Evolutionary conservation across 2,113 vertebrate genomes (phyloP), one percentile per base, ranked within the genome.

Genomic region (Conger conger): DNA sequence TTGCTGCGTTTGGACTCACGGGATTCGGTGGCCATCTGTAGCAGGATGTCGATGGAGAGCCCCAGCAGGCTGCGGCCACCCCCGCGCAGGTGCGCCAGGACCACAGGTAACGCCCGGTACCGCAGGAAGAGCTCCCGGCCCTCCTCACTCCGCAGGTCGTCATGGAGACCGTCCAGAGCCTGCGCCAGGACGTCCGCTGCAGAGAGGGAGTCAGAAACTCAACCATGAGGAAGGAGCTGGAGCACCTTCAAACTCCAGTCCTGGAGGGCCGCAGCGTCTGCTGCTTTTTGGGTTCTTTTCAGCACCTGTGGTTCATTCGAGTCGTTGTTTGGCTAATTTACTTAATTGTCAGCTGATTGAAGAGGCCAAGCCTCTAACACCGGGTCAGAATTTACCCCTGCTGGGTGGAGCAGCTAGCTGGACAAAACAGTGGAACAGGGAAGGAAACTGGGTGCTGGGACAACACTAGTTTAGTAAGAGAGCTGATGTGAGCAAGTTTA

Each of bases 141-240:
- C 88, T 98, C 95, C 86, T 96, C 96, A 7, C 90, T 93, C 92
- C 92, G 94, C 90, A 99, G 91, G 79, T 97, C 95, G n/a, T 87
- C 0, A 0, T 88, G 92, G 82, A 98, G 94, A 20, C 93, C 91
- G 87, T 95, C 94, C 89, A 97, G 94, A 0, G 94, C 95, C 84
- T 96, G 96, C 86, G 96, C 95, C 92, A 97, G 84, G 42, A 96
- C 93, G 89, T 98, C 96, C 84, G 94, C 97, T 97, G 90, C 20
- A 38, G 54, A 63, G 33, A 82, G 2, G 84, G n/a, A 53, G 37
- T 9, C n/a, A 45, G 23, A 81, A 38, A 45, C 36, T n/a, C 18
- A 53, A 42, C 40, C 40, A 9, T 1, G 45, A 9, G 45, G 8
- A 50, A 50, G 45, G 7, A 50, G 45, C 1, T 8, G 15, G 45